These are phyloP conservation scores for Lepidurus couesii DNA, from an alignment of 1,140 invertebrate genomes.

Conservation along the genomic window DNA sequence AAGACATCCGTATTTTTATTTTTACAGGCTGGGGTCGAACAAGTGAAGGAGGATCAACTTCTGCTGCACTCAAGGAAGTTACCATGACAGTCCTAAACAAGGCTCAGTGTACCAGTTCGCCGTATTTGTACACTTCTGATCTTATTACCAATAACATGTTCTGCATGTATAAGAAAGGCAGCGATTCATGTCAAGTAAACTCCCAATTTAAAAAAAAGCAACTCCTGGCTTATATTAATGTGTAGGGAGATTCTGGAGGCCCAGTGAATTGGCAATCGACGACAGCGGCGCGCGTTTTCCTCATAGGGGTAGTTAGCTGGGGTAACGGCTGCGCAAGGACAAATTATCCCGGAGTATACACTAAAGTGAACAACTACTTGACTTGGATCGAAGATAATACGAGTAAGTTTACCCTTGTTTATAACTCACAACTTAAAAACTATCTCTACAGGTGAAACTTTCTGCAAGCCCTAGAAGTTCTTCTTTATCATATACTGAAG, in stretches of 20 bases:
- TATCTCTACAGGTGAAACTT: background rate
- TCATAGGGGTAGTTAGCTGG: slow-evolving; percentile 45
- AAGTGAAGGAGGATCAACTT: slow-evolving; percentile 16
- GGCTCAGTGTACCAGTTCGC: slow-evolving; percentile 25
- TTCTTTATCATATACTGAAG: too few species aligned
- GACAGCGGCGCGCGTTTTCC: background rate
- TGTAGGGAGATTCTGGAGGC: slow-evolving; percentile 28
- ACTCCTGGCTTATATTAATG: slow-evolving; percentile 29
- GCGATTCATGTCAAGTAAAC: slow-evolving; percentile 30
- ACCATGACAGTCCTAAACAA: slow-evolving; percentile 18
- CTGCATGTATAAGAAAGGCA: slow-evolving; percentile 27
- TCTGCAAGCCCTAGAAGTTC: background rate
- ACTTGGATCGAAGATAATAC: slow-evolving; percentile 53
- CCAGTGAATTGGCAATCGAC: slow-evolving; percentile 26
- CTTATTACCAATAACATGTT: slow-evolving; percentile 30
- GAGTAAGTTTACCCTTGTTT: slow-evolving; percentile 23
- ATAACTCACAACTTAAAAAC: background rate
- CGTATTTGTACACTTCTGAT: background rate
- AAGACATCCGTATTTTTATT: background rate
- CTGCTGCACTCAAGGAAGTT: slow-evolving; percentile 16
- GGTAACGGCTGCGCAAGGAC: slow-evolving; percentile 58
- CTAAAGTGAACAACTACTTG: slow-evolving; percentile 52
- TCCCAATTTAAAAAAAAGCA: background rate
- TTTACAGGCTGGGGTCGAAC: slow-evolving; percentile 28
- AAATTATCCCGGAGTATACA: slow-evolving; percentile 57